Percentiles rank a stretch among this genome's conserved stretches.
These are phyloP conservation scores for Xenops minutus DNA, from an alignment of 2,797 vertebrate genomes.

Conservation along the genomic window DNA sequence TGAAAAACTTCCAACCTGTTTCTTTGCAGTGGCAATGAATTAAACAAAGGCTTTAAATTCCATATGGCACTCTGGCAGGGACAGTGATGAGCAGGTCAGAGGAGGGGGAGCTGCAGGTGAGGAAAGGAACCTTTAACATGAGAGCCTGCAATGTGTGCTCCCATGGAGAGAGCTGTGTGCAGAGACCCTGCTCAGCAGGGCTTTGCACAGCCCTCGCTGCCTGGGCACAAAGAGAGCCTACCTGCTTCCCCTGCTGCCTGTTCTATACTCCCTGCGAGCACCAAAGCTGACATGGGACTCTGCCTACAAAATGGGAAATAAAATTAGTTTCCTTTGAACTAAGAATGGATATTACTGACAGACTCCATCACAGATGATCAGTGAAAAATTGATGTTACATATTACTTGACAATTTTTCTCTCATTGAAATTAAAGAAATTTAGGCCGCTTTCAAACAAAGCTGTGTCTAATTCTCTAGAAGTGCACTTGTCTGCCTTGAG, in stretches of 20 bases:
- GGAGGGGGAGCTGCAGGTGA: not conserved
- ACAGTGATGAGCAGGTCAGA: not conserved
- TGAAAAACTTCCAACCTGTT: not conserved
- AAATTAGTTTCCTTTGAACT: conserved; percentile 14
- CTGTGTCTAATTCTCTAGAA: conserved; percentile 51
- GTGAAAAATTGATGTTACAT: not conserved
- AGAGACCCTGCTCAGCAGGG: not conserved
- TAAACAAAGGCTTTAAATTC: not conserved
- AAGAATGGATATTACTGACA: conserved; percentile 20
- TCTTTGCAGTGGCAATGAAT: not conserved
- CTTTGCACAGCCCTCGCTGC: not conserved
- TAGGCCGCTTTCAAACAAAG: conserved; percentile 48
- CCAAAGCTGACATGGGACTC: not conserved
- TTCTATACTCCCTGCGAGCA: not conserved
- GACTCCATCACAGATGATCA: conserved; percentile 8
- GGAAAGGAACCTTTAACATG: conserved; percentile 6
- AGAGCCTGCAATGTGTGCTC: not conserved
- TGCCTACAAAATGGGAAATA: not conserved
- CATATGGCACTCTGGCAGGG: not conserved
- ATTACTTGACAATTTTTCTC: conserved; percentile 55
- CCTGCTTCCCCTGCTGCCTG: not conserved
- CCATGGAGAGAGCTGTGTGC: not conserved
- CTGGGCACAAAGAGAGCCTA: not conserved
- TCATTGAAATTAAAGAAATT: conserved; percentile 65
- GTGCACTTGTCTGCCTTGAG: conserved; percentile 39